Evolutionary conservation across 2,113 vertebrate species (phyloP).

Genomic region (Lepus europaeus): DNA sequence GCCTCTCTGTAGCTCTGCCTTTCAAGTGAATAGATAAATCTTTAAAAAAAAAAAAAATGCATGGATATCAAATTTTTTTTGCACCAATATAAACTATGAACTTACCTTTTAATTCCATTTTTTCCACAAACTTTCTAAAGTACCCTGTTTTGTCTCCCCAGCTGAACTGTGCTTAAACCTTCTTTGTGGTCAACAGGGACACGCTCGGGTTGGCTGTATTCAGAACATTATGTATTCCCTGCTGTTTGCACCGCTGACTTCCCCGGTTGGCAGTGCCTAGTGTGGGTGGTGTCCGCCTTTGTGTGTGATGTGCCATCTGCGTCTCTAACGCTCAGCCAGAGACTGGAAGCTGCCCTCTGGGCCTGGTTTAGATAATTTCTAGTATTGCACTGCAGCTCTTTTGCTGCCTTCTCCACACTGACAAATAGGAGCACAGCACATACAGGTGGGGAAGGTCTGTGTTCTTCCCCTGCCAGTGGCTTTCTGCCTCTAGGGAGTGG

Average conservation of each 20-base stretch:
- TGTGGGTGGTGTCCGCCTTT: too few species aligned
- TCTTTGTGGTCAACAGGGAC: not conserved
- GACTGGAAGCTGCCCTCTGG: not conserved
- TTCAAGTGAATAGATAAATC: too few species aligned
- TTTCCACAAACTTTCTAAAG: too few species aligned
- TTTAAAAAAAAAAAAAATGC: too few species aligned
- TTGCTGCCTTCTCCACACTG: not conserved
- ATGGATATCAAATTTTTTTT: too few species aligned
- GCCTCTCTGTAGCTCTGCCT: too few species aligned
- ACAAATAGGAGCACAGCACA: fast-evolving
- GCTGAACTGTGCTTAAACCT: not conserved
- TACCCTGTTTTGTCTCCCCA: not conserved
- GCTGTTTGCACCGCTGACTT: not conserved
- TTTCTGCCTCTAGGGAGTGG: not conserved
- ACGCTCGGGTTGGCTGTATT: not conserved
- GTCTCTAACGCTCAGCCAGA: not conserved
- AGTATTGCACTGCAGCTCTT: not conserved
- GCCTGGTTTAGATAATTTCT: not conserved
- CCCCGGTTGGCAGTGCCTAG: not conserved
- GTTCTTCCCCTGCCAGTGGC: not conserved
- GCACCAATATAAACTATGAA: too few species aligned
- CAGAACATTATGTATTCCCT: not conserved
- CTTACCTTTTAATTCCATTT: too few species aligned
- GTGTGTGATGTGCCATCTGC: not conserved
- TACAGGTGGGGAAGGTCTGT: fast-evolving